Conservation (phyloP, 1,140 invertebrate species). For the Fopius arisanus region DNA sequence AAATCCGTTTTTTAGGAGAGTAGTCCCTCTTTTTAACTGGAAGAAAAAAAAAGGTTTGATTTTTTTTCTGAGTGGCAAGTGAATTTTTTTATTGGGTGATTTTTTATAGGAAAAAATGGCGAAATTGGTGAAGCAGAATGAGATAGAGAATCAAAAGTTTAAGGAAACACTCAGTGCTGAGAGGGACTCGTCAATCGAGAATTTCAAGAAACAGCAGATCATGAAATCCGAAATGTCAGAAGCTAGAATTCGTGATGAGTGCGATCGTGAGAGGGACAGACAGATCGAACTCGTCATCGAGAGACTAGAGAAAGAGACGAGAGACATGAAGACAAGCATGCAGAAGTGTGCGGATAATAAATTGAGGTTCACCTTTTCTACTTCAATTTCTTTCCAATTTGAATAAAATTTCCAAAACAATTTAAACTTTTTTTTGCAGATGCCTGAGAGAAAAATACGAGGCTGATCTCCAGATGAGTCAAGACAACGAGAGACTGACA, state of each 20-base stretch:
- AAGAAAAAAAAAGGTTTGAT: too few species aligned
- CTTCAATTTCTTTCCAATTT: slow-evolving; percentile 19
- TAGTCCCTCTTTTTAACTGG: too few species aligned
- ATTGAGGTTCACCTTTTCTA: slow-evolving; percentile 59
- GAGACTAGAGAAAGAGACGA: slow-evolving; percentile 69
- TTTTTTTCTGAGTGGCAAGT: too few species aligned
- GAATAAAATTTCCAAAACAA: too few species aligned
- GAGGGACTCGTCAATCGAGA: slow-evolving; percentile 66
- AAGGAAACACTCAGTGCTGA: slow-evolving; percentile 67
- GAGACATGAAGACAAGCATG: slow-evolving; percentile 60
- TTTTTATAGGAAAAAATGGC: slow-evolving; percentile 50
- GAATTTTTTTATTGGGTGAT: too few species aligned
- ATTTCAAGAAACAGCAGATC: slow-evolving; percentile 68
- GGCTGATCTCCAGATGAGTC: slow-evolving; percentile 69
- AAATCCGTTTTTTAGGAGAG: too few species aligned
- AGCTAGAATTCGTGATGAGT: slow-evolving; percentile 67
- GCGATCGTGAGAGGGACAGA: slow-evolving; percentile 69
- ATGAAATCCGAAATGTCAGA: slow-evolving; percentile 68
- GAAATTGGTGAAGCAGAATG: slow-evolving; percentile 54
- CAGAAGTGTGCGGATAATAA: slow-evolving; percentile 69
- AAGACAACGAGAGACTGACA: slow-evolving; percentile 65
- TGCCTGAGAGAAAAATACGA: slow-evolving; percentile 79
- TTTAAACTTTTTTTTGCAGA: slow-evolving; percentile 58
- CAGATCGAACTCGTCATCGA: slow-evolving; percentile 74
- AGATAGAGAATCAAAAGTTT: slow-evolving; percentile 67